phyloP scores from a whole-genome alignment of 2,888 invertebrate species.

The Endotricha flammealis region DNA sequence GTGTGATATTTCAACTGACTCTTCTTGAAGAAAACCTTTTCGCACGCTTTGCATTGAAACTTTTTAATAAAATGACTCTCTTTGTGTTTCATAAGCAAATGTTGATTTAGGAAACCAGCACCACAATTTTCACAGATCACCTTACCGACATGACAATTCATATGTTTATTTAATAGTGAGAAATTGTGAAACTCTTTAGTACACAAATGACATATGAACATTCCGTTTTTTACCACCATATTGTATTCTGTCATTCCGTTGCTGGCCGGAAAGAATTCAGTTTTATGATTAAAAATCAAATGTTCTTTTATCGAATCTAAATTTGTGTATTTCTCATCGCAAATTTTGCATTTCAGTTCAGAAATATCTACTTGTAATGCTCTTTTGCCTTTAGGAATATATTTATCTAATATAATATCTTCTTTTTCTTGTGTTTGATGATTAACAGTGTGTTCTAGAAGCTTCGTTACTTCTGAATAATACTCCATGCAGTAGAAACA shows the following conservation, averaged over 20 bases:
- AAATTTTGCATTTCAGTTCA: conserved; percentile 38
- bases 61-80: conserved; percentile 33
- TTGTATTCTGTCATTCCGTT: conserved; percentile 52
- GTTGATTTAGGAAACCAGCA: conserved; percentile 41
- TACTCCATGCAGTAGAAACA: conserved; percentile 50
- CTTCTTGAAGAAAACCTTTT: conserved; percentile 53
- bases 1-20: conserved; percentile 62
- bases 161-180: conserved; percentile 37
- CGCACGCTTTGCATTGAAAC: conserved; percentile 49
- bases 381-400: conserved; percentile 38
- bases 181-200: conserved; percentile 35
- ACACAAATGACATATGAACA: conserved; percentile 43
- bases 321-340: conserved; percentile 26
- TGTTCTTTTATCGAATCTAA: conserved; percentile 34
- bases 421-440: conserved; percentile 29
- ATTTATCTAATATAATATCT: conserved; percentile 33
- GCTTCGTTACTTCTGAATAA: conserved; percentile 28
- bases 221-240: conserved; percentile 32
- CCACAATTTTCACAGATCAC: conserved; percentile 54
- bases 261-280: conserved; percentile 29
- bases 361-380: conserved; percentile 47
- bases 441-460: conserved; percentile 37
- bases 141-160: conserved; percentile 47
- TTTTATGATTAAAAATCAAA: conserved; percentile 31
- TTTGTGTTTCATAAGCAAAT: conserved; percentile 39